These are phyloP conservation scores for Thaumatotibia leucotreta DNA, from an alignment of 1,140 invertebrate genomes.

Conservation along the genomic window DNA sequence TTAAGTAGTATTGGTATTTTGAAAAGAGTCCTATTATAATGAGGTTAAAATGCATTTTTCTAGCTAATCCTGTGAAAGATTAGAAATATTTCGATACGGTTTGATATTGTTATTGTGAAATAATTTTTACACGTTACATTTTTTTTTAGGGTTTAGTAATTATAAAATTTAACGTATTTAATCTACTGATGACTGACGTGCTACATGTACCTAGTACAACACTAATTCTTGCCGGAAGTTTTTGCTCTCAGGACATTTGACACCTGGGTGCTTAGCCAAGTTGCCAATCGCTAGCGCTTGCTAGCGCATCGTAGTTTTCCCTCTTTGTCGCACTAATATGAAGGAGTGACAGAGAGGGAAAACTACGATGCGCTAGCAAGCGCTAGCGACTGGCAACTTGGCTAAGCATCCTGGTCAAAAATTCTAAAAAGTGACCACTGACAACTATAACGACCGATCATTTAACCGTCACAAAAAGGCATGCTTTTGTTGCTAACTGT, in stretches of 20 bases:
- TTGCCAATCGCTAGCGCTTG: too few relatives aligned
- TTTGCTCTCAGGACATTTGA: too few relatives aligned
- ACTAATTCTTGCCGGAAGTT: too few relatives aligned
- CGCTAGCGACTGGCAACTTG: too few relatives aligned
- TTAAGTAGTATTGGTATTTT: background rate
- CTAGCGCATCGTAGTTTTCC: too few relatives aligned
- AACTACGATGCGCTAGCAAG: too few relatives aligned
- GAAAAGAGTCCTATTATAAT: background rate
- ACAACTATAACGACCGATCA: background rate
- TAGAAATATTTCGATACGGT: background rate
- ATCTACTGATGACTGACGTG: too few relatives aligned
- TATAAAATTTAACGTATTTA: background rate
- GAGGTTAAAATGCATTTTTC: background rate
- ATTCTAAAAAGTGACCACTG: background rate
- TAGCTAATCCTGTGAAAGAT: background rate
- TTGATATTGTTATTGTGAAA: background rate
- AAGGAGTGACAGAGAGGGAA: too few relatives aligned
- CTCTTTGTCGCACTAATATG: too few relatives aligned
- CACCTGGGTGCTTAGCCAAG: too few relatives aligned
- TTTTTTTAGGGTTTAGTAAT: background rate
- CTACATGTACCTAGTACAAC: too few relatives aligned
- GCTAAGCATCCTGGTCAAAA: too few relatives aligned
- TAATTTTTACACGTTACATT: background rate
- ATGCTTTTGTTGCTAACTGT: background rate
- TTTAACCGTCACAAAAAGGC: background rate